These are phyloP conservation scores for Dicyrtoma fusca DNA, from an alignment of 2,888 invertebrate species.

Conservation along the genomic window DNA sequence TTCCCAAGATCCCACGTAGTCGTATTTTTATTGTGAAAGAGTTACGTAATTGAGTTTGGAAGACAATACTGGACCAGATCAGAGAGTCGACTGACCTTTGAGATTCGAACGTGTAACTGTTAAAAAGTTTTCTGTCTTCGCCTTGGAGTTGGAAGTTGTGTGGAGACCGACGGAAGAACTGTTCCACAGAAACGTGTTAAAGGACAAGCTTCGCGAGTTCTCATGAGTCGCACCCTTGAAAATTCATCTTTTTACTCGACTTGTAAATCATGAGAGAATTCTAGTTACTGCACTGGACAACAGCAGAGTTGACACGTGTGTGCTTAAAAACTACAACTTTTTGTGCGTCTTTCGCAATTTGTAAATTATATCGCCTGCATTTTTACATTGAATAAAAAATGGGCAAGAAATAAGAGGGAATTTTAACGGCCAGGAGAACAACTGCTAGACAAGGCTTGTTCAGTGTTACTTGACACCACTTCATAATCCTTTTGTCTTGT, in stretches of 20 bases:
- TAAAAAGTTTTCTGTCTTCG: constrained; percentile 3
- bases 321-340: background rate
- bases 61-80: background rate
- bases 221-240: constrained; percentile 11
- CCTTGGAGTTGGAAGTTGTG: background rate
- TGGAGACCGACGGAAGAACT: constrained; percentile 9
- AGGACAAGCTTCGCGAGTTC: background rate
- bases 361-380: background rate
- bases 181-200: background rate
- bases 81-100: constrained; percentile 13
- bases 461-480: background rate
- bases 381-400: background rate
- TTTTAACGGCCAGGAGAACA: background rate
- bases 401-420: background rate
- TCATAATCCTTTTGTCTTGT: background rate
- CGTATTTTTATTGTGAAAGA: no score
- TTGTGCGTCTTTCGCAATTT: background rate
- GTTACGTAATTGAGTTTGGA: no score
- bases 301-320: background rate
- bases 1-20: no score
- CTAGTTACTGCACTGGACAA: no score
- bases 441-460: background rate
- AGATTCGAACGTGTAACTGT: constrained; percentile 22
- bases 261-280: background rate
- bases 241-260: background rate